Evolutionary conservation across 2,797 vertebrate genomes (phyloP).

Genomic region (Decapterus maruadsi): DNA sequence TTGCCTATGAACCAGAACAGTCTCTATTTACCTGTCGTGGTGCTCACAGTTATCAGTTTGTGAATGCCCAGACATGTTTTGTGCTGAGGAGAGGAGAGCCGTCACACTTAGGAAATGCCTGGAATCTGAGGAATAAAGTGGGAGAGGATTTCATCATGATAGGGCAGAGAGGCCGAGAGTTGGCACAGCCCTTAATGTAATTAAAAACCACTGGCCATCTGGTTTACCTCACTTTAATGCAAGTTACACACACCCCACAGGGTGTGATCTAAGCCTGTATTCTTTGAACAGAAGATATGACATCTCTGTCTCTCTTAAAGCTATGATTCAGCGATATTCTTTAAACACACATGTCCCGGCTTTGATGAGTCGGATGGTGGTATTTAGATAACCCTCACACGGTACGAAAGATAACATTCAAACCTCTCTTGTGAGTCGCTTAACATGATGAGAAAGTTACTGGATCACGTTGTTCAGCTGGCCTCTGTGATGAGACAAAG

Average conservation of each 20-base stretch:
- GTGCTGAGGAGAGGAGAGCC: constrained; percentile 31
- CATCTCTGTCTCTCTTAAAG: constrained; percentile 5
- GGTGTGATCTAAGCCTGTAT: constrained; percentile 8
- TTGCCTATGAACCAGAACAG: constrained; percentile 34
- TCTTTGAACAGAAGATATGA: constrained; percentile 31
- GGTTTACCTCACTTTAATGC: constrained; percentile 58
- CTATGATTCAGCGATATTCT: constrained; percentile 40
- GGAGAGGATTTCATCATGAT: constrained; percentile 66
- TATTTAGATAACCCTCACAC: constrained; percentile 59
- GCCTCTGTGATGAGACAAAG: constrained; percentile 29
- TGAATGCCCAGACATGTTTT: constrained; percentile 68
- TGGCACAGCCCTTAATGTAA: constrained; percentile 49
- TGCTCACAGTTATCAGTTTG: constrained; percentile 38
- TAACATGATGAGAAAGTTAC: constrained; percentile 22
- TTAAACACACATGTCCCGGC: constrained; percentile 10
- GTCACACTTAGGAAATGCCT: constrained; percentile 76
- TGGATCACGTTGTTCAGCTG: constrained; percentile 40
- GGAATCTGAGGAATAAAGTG: constrained; percentile 69
- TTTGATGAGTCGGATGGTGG: constrained; percentile 48
- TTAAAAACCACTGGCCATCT: constrained; percentile 62
- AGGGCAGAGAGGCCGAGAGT: constrained; percentile 59
- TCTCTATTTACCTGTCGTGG: constrained; percentile 41
- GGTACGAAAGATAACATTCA: constrained; percentile 46
- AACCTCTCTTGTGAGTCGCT: constrained; percentile 45
- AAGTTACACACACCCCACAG: neutral